Percentiles rank a stretch among this genome's conserved stretches.
Evolutionary conservation across 2,113 vertebrate genomes (phyloP).

Genomic region (Apteryx owenii): DNA sequence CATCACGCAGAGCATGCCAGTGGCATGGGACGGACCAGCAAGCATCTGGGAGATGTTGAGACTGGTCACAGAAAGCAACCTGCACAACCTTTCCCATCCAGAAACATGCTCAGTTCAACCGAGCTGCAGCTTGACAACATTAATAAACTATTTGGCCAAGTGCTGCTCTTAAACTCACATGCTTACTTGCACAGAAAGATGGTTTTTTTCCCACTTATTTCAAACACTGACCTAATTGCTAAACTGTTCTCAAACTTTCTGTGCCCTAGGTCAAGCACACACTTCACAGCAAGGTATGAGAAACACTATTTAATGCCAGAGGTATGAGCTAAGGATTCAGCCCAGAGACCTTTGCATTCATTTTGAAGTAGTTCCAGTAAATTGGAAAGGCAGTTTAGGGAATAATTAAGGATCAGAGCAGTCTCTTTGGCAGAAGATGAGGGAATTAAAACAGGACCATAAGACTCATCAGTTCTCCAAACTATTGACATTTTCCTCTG

Average conservation of each 20-base stretch:
- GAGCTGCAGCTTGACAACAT: accelerated
- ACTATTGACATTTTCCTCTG: not conserved
- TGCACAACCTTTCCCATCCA: not conserved
- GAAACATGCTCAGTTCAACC: not conserved
- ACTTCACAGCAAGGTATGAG: not conserved
- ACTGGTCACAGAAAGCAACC: not conserved
- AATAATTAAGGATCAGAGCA: not conserved
- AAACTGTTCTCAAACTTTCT: not conserved
- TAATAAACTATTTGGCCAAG: not conserved
- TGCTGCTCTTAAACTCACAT: not conserved
- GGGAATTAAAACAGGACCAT: not conserved
- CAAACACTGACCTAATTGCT: not conserved
- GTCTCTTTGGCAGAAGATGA: not conserved
- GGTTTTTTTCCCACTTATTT: not conserved
- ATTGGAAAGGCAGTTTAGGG: not conserved
- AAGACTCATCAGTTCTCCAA: not conserved
- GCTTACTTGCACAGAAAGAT: not conserved
- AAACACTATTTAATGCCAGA: not conserved
- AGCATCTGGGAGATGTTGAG: not conserved
- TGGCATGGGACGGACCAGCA: not conserved
- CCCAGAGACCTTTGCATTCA: not conserved
- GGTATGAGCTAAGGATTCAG: accelerated
- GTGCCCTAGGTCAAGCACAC: not conserved
- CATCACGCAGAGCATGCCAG: too few species aligned
- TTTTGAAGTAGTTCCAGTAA: not conserved